Conservation (phyloP, 2,113 vertebrate species). For the Emydocephalus ijimae region DNA sequence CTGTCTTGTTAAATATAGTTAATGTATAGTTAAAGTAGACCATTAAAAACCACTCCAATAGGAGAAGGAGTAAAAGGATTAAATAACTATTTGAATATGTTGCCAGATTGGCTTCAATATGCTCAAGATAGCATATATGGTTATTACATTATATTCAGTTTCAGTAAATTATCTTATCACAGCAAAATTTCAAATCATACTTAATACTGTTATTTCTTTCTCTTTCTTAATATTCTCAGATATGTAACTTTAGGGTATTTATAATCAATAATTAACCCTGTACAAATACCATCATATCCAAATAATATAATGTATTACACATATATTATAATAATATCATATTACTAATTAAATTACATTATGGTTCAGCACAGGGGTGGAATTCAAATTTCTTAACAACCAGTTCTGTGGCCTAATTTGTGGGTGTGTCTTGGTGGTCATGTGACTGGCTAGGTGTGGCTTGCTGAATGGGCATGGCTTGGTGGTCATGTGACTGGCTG, state of each 20-base stretch:
- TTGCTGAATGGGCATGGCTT: too few species aligned
- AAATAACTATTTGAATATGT: background rate
- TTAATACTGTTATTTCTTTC: background rate
- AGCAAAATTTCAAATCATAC: background rate
- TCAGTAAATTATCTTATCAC: background rate
- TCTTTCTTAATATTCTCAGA: background rate
- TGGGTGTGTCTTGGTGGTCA: too few species aligned
- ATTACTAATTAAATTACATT: too few species aligned
- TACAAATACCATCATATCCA: background rate
- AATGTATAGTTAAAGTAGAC: background rate
- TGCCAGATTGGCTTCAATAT: background rate
- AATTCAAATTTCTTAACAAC: too few species aligned
- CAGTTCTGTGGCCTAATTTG: too few species aligned
- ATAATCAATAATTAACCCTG: background rate
- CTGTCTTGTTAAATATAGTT: background rate
- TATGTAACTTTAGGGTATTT: background rate
- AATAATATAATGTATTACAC: background rate
- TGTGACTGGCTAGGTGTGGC: too few species aligned
- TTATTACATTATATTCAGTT: background rate
- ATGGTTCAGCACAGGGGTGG: too few species aligned
- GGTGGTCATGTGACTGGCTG: too few species aligned
- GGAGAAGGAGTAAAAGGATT: background rate
- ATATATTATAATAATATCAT: background rate
- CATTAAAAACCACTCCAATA: background rate
- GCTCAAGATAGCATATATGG: background rate